Evolutionary conservation across 2,888 invertebrate species (phyloP).

Genomic region (Netelia fuscicornis): DNA sequence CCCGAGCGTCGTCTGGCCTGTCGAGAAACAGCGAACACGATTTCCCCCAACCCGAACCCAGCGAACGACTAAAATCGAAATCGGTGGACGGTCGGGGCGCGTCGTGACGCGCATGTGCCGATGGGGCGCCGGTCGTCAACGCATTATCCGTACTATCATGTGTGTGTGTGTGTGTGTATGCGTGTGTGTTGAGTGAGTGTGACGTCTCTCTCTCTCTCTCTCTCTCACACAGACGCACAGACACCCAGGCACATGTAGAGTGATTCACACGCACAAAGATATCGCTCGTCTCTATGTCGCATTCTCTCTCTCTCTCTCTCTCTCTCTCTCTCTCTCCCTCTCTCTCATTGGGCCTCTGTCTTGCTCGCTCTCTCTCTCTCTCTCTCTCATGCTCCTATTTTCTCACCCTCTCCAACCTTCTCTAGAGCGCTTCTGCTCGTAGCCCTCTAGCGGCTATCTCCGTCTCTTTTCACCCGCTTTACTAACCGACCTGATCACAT

Average conservation of each 20-base stretch:
- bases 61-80: slow-evolving; percentile 85
- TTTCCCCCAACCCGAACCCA: slow-evolving; percentile 83
- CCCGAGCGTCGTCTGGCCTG: slow-evolving; percentile 30
- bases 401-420: slow-evolving; percentile 74
- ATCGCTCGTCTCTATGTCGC: not conserved
- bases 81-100: slow-evolving; percentile 83
- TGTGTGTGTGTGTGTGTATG: slow-evolving; percentile 25
- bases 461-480: slow-evolving; percentile 64
- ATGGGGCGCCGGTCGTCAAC: slow-evolving; percentile 81
- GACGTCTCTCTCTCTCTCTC: slow-evolving; percentile 66
- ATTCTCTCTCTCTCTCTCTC: slow-evolving; percentile 34
- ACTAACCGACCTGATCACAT: slow-evolving; percentile 81
- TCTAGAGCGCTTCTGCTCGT: not conserved
- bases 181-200: slow-evolving; percentile 10
- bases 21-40: slow-evolving; percentile 72
- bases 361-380: slow-evolving; percentile 46
- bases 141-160: slow-evolving; percentile 78
- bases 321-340: slow-evolving; percentile 13
- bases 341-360: slow-evolving; percentile 50
- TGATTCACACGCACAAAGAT: no score
- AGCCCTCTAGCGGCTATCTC: slow-evolving; percentile 21
- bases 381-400: slow-evolving; percentile 62
- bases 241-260: no score
- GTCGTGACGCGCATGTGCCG: slow-evolving; percentile 82
- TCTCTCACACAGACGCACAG: not conserved